Conservation (phyloP, 2,797 vertebrate species). For the Pyrocephalus nanus region DNA sequence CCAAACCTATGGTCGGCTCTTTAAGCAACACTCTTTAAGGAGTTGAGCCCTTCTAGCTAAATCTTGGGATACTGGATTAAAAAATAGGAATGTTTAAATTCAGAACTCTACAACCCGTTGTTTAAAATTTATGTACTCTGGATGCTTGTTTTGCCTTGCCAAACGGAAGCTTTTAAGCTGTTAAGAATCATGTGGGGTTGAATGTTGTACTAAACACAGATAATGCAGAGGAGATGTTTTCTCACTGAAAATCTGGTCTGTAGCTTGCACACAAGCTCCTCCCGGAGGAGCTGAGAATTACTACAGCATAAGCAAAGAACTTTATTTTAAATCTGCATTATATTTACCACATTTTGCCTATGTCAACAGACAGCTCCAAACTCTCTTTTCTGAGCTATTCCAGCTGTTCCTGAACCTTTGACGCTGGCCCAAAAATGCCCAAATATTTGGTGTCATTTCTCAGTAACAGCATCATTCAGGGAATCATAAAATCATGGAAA, state of each 20-base stretch:
- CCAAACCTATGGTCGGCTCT: background rate
- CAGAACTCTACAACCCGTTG: background rate
- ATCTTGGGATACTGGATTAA: background rate
- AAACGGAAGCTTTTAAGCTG: background rate
- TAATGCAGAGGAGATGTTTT: background rate
- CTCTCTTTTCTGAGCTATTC: background rate
- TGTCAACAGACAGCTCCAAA: background rate
- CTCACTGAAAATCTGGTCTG: background rate
- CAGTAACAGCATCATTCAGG: background rate
- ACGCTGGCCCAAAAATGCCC: background rate
- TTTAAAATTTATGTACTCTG: background rate
- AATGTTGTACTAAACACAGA: background rate
- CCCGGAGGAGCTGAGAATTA: constrained; percentile 55
- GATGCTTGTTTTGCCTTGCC: background rate
- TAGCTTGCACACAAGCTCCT: constrained; percentile 65
- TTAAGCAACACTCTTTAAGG: background rate
- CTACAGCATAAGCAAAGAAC: background rate
- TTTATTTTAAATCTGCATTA: background rate
- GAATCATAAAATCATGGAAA: background rate
- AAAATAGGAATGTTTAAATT: background rate
- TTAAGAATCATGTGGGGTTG: background rate
- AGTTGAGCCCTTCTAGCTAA: background rate
- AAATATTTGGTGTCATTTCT: background rate
- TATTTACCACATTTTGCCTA: background rate
- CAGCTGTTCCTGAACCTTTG: background rate